Evolutionary conservation across 2,888 invertebrate species (phyloP).

Genomic region (Dasysyrphus albostriatus): DNA sequence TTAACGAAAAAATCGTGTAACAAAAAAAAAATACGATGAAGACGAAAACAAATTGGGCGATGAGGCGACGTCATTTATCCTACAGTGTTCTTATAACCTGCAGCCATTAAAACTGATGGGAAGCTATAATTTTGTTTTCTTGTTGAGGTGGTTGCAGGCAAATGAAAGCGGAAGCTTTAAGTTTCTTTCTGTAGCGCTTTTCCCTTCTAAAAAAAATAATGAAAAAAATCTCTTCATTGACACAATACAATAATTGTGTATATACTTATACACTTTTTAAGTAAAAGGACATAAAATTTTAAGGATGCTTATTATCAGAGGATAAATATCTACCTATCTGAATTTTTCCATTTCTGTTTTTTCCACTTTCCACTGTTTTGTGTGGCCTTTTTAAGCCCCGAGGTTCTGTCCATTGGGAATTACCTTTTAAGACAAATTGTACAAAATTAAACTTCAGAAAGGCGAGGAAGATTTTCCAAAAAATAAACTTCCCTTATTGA

Average conservation of each 20-base stretch:
- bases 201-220: constrained; percentile 32
- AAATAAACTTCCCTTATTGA: constrained; percentile 71
- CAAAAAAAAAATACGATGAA: constrained; percentile 57
- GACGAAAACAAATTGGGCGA: constrained; percentile 74
- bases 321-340: constrained; percentile 74
- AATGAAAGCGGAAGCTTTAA: constrained; percentile 61
- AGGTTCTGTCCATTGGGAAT: constrained; percentile 73
- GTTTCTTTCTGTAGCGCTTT: constrained; percentile 52
- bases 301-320: constrained; percentile 75
- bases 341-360: constrained; percentile 65
- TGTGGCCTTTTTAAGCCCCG: constrained; percentile 70
- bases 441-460: constrained; percentile 65
- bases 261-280: constrained; percentile 69
- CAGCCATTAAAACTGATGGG: constrained; percentile 75
- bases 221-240: constrained; percentile 71
- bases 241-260: constrained; percentile 71
- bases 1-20: constrained; percentile 52
- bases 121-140: constrained; percentile 70
- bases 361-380: constrained; percentile 37
- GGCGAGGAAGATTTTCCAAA: constrained; percentile 37
- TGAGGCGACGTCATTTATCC: constrained; percentile 74
- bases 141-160: constrained; percentile 3
- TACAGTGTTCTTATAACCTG: constrained; percentile 72
- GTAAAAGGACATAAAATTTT: constrained; percentile 74
- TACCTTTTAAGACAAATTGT: constrained; percentile 75